A percentile compares a stretch with the other conserved stretches of the same genome.
phyloP scores from a whole-genome alignment of 2,797 vertebrate species.

The Centropyge bicolor region DNA sequence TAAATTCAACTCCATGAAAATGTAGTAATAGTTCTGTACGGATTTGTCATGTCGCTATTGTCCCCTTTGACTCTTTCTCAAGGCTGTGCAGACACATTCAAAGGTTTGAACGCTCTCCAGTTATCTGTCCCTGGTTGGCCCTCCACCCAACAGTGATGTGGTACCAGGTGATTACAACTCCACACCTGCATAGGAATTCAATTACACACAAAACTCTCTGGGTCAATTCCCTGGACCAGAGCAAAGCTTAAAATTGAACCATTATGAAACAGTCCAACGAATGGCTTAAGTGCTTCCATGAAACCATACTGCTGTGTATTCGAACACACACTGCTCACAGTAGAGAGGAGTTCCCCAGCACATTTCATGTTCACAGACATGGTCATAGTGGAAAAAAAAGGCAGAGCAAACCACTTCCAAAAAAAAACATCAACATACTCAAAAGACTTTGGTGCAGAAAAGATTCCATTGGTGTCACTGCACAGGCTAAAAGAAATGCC shows the following conservation, averaged over 20 bases:
- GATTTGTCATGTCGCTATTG: slow-evolving; percentile 78
- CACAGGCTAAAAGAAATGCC: slow-evolving; percentile 56
- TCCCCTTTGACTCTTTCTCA: slow-evolving; percentile 63
- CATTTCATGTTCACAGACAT: slow-evolving; percentile 63
- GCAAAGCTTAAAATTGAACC: slow-evolving; percentile 68
- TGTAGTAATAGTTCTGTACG: slow-evolving; percentile 62
- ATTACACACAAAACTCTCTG: slow-evolving; percentile 67
- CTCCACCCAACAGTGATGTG: slow-evolving; percentile 70
- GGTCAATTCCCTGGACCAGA: slow-evolving; percentile 61
- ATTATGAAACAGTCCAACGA: slow-evolving; percentile 72
- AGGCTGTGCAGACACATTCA: slow-evolving; percentile 71
- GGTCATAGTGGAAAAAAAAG: slow-evolving; percentile 30
- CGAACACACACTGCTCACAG: slow-evolving; percentile 68
- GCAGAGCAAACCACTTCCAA: slow-evolving; percentile 1
- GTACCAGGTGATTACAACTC: slow-evolving; percentile 70
- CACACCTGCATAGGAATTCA: slow-evolving; percentile 77
- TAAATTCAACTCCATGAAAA: slow-evolving; percentile 56
- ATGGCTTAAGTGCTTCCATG: slow-evolving; percentile 79
- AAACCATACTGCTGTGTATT: slow-evolving; percentile 61
- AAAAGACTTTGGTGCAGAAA: slow-evolving; percentile 66
- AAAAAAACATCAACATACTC: slow-evolving; percentile 18
- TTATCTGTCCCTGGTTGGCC: slow-evolving; percentile 45
- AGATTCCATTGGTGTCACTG: slow-evolving; percentile 64
- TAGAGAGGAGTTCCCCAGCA: slow-evolving; percentile 71
- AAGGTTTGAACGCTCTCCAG: slow-evolving; percentile 46